Conservation (phyloP, 1,140 invertebrate species). For the Musca vetustissima region DNA sequence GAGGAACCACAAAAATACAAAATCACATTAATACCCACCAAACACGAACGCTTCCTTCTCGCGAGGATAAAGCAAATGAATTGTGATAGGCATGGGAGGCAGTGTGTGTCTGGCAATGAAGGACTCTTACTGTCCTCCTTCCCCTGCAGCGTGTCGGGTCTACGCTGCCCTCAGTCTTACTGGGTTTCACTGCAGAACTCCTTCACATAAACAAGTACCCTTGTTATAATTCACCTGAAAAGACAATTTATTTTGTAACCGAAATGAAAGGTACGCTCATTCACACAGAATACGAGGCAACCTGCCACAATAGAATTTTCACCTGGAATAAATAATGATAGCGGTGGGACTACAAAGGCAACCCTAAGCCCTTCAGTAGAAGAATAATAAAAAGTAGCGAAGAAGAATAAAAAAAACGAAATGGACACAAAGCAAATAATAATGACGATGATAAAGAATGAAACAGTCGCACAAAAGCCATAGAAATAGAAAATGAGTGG, state of each 20-base stretch:
- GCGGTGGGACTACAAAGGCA: neutral
- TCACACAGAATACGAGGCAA: neutral
- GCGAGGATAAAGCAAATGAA: too few relatives aligned
- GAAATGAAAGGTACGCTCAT: slow-evolving; percentile 8
- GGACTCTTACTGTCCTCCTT: too few relatives aligned
- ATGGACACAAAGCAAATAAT: slow-evolving; percentile 1
- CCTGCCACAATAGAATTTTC: too few relatives aligned
- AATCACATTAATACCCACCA: too few relatives aligned
- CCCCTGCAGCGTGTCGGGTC: too few relatives aligned
- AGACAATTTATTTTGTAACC: slow-evolving; percentile 22
- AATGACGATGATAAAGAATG: neutral
- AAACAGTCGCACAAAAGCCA: neutral
- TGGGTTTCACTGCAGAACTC: neutral
- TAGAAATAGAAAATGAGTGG: neutral
- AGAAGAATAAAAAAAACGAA: neutral
- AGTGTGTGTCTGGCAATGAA: too few relatives aligned
- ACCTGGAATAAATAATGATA: neutral
- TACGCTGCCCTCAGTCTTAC: too few relatives aligned
- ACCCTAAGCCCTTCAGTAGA: neutral
- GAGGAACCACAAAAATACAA: too few relatives aligned
- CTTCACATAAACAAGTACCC: slow-evolving; percentile 20
- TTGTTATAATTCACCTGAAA: slow-evolving; percentile 24
- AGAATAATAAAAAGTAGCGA: neutral
- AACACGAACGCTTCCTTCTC: too few relatives aligned
- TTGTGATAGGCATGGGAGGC: too few relatives aligned